phyloP scores from a whole-genome alignment of 2,888 invertebrate species.

The Serripes groenlandicus region DNA sequence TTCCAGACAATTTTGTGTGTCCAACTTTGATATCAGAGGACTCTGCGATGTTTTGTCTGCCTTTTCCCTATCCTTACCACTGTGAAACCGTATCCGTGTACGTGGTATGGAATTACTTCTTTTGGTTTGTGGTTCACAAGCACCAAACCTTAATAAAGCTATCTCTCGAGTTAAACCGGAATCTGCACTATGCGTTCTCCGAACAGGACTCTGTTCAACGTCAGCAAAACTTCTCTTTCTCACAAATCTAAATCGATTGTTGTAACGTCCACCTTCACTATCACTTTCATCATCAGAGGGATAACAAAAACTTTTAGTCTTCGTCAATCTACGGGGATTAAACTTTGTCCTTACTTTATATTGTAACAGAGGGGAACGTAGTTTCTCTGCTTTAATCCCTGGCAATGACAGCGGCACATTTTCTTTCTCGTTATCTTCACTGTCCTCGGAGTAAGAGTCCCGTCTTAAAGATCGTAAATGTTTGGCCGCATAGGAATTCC shows the following conservation, averaged over 20 bases:
- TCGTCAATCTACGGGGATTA: conserved; percentile 53
- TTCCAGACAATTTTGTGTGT: conserved; percentile 5
- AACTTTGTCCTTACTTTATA: conserved; percentile 14
- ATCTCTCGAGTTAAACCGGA: conserved; percentile 73
- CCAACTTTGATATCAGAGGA: conserved; percentile 1
- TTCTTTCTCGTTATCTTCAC: conserved; percentile 68
- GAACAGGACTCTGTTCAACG: conserved; percentile 65
- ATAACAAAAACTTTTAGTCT: conserved; percentile 65
- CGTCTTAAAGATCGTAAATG: conserved; percentile 79
- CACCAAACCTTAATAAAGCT: conserved; percentile 62
- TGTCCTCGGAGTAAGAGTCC: conserved; percentile 77
- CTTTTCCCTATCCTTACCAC: conserved; percentile 36
- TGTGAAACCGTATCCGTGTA: conserved; percentile 60
- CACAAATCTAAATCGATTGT: conserved; percentile 37
- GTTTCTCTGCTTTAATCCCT: neutral
- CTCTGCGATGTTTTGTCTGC: neutral
- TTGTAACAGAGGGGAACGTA: neutral
- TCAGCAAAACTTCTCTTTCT: conserved; percentile 68
- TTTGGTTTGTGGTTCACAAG: conserved; percentile 71
- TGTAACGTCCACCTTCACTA: conserved; percentile 35
- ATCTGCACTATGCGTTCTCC: conserved; percentile 51
- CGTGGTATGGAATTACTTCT: conserved; percentile 62
- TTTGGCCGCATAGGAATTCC: conserved; percentile 80
- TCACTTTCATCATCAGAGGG: conserved; percentile 74
- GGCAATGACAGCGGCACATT: conserved; percentile 16